These are phyloP conservation scores for Procambarus clarkii DNA, from an alignment of 1,140 invertebrate species.

Conservation along the genomic window DNA sequence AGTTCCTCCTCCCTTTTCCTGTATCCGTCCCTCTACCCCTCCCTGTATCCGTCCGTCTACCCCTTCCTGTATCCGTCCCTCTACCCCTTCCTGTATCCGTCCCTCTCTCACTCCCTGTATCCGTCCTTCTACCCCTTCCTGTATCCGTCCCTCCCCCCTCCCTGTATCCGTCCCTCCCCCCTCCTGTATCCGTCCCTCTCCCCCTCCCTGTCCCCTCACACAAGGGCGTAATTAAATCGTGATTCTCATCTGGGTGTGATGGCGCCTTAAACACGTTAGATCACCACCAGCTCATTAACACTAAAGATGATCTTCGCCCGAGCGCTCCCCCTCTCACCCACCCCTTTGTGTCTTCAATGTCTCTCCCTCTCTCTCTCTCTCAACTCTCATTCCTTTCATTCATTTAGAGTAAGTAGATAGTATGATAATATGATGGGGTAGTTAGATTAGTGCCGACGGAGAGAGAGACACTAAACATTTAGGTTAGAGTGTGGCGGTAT, in stretches of 20 bases:
- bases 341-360: neutral
- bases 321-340: neutral
- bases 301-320: constrained; percentile 49
- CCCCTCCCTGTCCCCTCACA: neutral
- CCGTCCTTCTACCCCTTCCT: neutral
- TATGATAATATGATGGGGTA: constrained; percentile 11
- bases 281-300: constrained; percentile 47
- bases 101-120: too few relatives aligned
- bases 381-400: neutral
- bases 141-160: neutral
- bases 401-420: constrained; percentile 4
- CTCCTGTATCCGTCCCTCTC: neutral
- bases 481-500: neutral
- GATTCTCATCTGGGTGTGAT: constrained; percentile 53
- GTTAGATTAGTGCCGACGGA: neutral
- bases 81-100: neutral
- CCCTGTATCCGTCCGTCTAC: neutral
- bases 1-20: neutral
- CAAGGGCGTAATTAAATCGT: constrained; percentile 51
- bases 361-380: neutral
- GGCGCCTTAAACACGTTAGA: constrained; percentile 43
- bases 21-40: neutral
- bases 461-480: neutral
- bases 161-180: neutral
- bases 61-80: neutral